Percentiles rank a stretch among this genome's conserved stretches.
These are phyloP conservation scores for Leuciscus waleckii DNA, from an alignment of 2,797 vertebrate species.

Conservation along the genomic window DNA sequence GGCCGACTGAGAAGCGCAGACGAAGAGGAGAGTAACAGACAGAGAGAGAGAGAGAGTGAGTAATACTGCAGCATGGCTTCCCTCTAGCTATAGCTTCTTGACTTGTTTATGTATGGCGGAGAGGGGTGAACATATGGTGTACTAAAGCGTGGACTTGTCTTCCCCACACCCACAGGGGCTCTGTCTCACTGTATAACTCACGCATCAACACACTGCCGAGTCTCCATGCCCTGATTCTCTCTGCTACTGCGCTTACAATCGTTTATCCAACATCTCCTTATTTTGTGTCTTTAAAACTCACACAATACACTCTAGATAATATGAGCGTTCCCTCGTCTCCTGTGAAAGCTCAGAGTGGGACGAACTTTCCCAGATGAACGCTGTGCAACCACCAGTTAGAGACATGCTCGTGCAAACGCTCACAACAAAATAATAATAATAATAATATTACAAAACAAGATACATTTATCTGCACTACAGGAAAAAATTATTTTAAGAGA, in stretches of 20 bases:
- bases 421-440: not conserved
- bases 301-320: not conserved
- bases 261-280: conserved; percentile 11
- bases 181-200: conserved; percentile 83
- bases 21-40: conserved; percentile 45
- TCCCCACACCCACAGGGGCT: conserved; percentile 75
- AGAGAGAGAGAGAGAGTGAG: conserved; percentile 63
- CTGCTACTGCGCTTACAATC: conserved; percentile 18
- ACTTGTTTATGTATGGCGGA: conserved; percentile 81
- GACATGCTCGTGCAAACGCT: not conserved
- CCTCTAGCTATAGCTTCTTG: conserved; percentile 81
- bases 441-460: not conserved
- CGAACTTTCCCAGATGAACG: not conserved
- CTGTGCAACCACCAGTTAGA: not conserved
- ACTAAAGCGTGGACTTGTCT: conserved; percentile 85
- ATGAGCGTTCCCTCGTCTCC: too few species aligned
- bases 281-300: not conserved
- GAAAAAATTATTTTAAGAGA: not conserved
- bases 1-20: conserved; percentile 38
- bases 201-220: conserved; percentile 75
- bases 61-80: conserved; percentile 72
- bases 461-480: not conserved
- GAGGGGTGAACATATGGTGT: conserved; percentile 83
- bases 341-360: not conserved
- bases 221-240: conserved; percentile 58